These are phyloP conservation scores for Siderastrea radians DNA, from an alignment of 92 coral and sea anemone genomes.

Conservation along the genomic window DNA sequence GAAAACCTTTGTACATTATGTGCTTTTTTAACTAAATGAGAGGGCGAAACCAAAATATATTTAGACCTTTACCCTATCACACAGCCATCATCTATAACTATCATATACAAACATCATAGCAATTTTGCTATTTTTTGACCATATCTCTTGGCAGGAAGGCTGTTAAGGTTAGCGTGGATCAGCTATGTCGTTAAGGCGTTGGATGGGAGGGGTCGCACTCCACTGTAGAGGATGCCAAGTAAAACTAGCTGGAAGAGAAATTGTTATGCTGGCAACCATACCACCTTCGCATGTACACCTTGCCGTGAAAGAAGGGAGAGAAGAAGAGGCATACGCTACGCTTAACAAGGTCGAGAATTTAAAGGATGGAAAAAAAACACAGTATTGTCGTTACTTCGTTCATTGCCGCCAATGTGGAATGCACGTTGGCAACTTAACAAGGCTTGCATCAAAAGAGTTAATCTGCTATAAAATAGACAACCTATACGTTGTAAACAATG, in stretches of 20 bases:
- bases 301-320: conserved; percentile 66
- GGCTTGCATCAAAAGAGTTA: conserved; percentile 50
- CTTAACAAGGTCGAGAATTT: conserved; percentile 52
- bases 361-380: conserved; percentile 55
- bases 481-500: conserved; percentile 33
- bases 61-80: no score
- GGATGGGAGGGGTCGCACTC: not conserved
- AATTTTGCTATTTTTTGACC: no score
- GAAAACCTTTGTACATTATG: no score
- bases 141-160: conserved; percentile 5
- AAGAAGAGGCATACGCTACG: conserved; percentile 37
- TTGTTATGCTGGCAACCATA: conserved; percentile 63
- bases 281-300: conserved; percentile 83
- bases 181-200: not conserved
- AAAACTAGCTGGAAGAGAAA: conserved; percentile 58
- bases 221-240: conserved; percentile 68
- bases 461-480: conserved; percentile 81
- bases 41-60: no score
- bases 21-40: no score
- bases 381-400: conserved; percentile 66
- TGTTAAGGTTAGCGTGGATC: not conserved
- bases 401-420: conserved; percentile 66
- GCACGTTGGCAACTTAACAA: conserved; percentile 64
- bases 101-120: no score
- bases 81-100: no score